Evolutionary conservation across 2,113 vertebrate species (phyloP), one percentile per base, ranked within the genome.

Genomic region (Rhombomys opimus): DNA sequence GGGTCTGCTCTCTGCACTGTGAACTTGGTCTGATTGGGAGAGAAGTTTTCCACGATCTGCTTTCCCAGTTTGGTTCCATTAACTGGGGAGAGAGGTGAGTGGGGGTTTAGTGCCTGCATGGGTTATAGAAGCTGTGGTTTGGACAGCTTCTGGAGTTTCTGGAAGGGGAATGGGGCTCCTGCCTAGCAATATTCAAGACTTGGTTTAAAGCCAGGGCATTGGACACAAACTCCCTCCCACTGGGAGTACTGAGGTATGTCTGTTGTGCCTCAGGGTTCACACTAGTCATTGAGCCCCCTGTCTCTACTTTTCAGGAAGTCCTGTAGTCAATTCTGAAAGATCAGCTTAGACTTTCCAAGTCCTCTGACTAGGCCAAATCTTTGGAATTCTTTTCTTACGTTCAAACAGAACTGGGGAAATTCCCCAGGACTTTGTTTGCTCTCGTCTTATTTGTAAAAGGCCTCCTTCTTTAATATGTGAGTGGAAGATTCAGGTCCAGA

Each of bases 11-110:
- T 98, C 72, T 98, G 99, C 78, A 99, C 84, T 0, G 93, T 98
- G 98, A 99, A 99, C 77, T 98, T 98, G 0, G 99, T 99, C 98
- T 99, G 98, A 30, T 99, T 99, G 63, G 99, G 98, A 80, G 97
- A 98, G 92, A 99, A 99, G 90, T 97, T 98, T 98, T 99, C 98
- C 61, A 99, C 41, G 91, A 99, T 92, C n/a, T 86, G 86, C 86
- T 93, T 98, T 72, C 99, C 99, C 32, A 92, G 46, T 93, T 98
- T 98, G 90, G 99, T 98, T n/a, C 99, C 99, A 0, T 99, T 99
- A 95, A 99, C 99, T 99, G 98, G 87, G 94, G 92, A 97, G 97
- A 98, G 3, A 96, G 86, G 90, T 14, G 91, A 94, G 82, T 4
- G 0, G 0, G 20, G 92, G 97, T 72, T 89, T 0, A 88, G 94